These are phyloP conservation scores for Triplophysa yarkandensis DNA, from an alignment of 2,797 vertebrate species.

Conservation along the genomic window DNA sequence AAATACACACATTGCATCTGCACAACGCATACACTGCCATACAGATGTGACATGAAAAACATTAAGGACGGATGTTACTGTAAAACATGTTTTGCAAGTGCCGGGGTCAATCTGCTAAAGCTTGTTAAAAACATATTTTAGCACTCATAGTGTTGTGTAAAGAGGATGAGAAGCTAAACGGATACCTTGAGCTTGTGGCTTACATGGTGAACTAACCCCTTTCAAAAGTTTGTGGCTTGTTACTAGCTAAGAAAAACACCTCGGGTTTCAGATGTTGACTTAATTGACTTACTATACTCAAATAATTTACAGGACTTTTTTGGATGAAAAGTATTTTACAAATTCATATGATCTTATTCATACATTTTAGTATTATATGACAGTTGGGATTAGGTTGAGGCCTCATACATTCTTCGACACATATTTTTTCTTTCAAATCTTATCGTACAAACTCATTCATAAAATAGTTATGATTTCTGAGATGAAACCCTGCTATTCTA, in stretches of 20 bases:
- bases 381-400: no score
- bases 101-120: not conserved
- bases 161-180: not conserved
- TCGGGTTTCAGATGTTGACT: no score
- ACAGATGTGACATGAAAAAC: not conserved
- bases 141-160: not conserved
- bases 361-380: no score
- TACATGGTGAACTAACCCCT: not conserved
- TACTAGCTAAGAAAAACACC: not conserved
- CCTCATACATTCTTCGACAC: no score
- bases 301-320: no score
- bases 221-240: not conserved
- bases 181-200: not conserved
- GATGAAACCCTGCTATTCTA: no score
- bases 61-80: not conserved
- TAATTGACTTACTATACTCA: no score
- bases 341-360: no score
- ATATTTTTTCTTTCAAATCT: no score
- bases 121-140: not conserved
- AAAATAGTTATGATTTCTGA: not conserved
- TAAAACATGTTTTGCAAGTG: not conserved
- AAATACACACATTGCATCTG: not conserved
- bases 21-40: not conserved
- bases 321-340: no score
- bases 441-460: not conserved